A percentile compares a stretch with the other conserved stretches of the same genome.
Conservation (phyloP, 2,888 invertebrate genomes). For the Lampropteryx suffumata region DNA sequence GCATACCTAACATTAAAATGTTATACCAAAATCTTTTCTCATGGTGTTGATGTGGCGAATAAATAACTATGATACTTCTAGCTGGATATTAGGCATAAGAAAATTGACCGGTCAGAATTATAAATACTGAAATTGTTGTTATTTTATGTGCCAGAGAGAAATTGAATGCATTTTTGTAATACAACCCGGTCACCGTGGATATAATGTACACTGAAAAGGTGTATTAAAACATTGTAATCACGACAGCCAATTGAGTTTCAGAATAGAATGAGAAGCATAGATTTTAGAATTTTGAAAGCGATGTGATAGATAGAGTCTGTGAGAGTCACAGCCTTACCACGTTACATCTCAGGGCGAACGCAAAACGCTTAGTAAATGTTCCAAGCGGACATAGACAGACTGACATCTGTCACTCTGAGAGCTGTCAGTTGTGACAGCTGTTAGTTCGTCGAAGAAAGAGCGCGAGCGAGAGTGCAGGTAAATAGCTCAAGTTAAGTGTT, state of each 20-base stretch:
- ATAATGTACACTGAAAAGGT: slow-evolving; percentile 16
- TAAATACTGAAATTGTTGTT: too few species aligned
- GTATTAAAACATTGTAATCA: slow-evolving; percentile 31
- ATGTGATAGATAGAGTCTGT: slow-evolving; percentile 18
- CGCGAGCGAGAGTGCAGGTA: slow-evolving; percentile 38
- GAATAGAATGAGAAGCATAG: slow-evolving; percentile 35
- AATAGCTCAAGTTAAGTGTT: slow-evolving; percentile 29
- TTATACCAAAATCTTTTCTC: not conserved
- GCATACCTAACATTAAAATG: too few species aligned
- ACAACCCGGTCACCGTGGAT: slow-evolving; percentile 29
- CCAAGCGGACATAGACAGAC: slow-evolving; percentile 18
- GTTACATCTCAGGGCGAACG: slow-evolving; percentile 28
- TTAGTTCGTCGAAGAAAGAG: slow-evolving; percentile 27
- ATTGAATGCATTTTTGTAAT: slow-evolving; percentile 24
- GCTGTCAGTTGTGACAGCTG: slow-evolving; percentile 9
- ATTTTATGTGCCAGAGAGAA: too few species aligned
- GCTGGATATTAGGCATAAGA: too few species aligned
- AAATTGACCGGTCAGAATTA: too few species aligned
- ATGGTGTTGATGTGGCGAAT: not conserved
- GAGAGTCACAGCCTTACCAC: slow-evolving; percentile 16
- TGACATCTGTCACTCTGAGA: slow-evolving; percentile 3
- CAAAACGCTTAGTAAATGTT: slow-evolving; percentile 29
- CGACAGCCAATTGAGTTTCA: slow-evolving; percentile 45
- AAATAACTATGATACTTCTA: too few species aligned
- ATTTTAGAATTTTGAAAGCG: slow-evolving; percentile 37